These are phyloP conservation scores for Eumaeus atala DNA, from an alignment of 1,140 invertebrate genomes.

Conservation along the genomic window DNA sequence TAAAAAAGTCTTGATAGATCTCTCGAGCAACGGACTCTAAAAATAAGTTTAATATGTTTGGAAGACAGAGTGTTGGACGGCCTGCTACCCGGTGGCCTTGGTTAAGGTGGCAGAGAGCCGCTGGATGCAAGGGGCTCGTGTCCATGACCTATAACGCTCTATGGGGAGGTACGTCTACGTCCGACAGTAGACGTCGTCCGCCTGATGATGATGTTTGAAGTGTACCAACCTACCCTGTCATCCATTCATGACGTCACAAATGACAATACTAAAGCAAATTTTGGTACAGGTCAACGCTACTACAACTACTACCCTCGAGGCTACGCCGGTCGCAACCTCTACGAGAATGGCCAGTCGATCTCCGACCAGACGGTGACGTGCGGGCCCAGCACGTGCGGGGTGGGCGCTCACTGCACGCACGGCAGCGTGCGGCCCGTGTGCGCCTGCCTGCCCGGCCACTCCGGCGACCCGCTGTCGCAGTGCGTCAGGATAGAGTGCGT, in stretches of 20 bases:
- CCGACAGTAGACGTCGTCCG: too few species aligned
- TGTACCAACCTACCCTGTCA: too few species aligned
- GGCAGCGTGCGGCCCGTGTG: conserved; percentile 79
- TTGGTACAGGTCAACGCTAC: conserved; percentile 45
- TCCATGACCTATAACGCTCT: too few species aligned
- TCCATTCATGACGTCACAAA: not conserved
- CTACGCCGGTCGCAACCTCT: conserved; percentile 47
- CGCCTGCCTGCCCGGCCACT: conserved; percentile 81
- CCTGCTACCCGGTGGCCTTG: too few species aligned
- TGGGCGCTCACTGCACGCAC: conserved; percentile 78
- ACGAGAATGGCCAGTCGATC: conserved; percentile 59
- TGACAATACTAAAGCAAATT: conserved; percentile 10
- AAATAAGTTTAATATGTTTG: too few species aligned
- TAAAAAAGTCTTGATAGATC: too few species aligned
- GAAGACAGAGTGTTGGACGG: too few species aligned
- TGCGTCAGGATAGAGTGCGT: conserved; percentile 80
- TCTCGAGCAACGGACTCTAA: too few species aligned
- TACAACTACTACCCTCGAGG: conserved; percentile 47
- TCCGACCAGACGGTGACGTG: conserved; percentile 58
- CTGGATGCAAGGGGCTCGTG: too few species aligned
- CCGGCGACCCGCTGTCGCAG: conserved; percentile 80
- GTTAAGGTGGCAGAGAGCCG: too few species aligned
- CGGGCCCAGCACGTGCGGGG: conserved; percentile 73
- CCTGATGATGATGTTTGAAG: too few species aligned
- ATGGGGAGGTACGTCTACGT: too few species aligned